phyloP scores from a whole-genome alignment of 2,113 vertebrate species.

The Triplophysa dalaica region DNA sequence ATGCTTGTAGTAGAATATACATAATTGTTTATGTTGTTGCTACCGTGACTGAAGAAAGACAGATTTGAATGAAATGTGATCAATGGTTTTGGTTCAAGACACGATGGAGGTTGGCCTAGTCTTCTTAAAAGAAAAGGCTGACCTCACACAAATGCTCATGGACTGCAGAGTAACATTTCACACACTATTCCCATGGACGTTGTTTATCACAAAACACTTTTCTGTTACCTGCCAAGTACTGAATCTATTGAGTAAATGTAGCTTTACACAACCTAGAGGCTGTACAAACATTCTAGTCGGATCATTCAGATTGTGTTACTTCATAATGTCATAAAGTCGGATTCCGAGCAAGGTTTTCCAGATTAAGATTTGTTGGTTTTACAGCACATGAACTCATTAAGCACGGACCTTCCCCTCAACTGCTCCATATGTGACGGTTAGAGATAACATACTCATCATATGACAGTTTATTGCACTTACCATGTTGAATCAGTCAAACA shows the following conservation, averaged over 20 bases:
- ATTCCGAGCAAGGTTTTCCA: too few species aligned
- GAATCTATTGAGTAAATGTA: background rate
- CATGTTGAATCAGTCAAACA: background rate
- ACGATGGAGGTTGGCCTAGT: constrained; percentile 4
- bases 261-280: too few species aligned
- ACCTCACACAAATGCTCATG: background rate
- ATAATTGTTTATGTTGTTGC: constrained; percentile 17
- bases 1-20: background rate
- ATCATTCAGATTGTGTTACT: too few species aligned
- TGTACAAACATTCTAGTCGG: too few species aligned
- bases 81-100: constrained; percentile 22
- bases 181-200: constrained; percentile 16
- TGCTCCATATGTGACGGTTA: background rate
- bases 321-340: too few species aligned
- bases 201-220: background rate
- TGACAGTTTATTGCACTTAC: constrained; percentile 16
- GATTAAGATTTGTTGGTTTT: too few species aligned
- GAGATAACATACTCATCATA: background rate
- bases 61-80: constrained; percentile 43
- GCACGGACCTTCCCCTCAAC: too few species aligned
- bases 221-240: constrained; percentile 7
- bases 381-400: too few species aligned
- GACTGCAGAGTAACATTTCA: constrained; percentile 7
- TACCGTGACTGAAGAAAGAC: constrained; percentile 34
- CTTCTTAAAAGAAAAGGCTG: background rate